Base-by-base conservation (phyloP, 2,797 vertebrate species). In the Falco berigora region DNA sequence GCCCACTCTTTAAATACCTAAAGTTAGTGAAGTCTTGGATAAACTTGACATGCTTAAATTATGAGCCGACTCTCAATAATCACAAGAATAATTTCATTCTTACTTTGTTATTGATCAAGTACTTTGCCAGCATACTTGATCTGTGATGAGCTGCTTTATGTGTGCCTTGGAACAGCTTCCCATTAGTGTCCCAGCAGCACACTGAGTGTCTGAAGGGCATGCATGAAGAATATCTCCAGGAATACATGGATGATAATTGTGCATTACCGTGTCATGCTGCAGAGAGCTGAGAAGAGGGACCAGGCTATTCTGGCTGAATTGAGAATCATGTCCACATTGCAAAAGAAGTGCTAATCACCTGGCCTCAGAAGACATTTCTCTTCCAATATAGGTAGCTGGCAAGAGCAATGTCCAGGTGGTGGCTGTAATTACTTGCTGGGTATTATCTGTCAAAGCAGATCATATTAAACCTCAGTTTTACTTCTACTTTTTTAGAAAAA, bases 391-490 rank as follows among this genome's bases (percentile, higher is more conserved):
- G 32, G 44, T 79, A 94, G 74, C 84, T 96, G 78, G 72, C 78
- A 92, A 79, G 74, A 76, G 19, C 40, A 42, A 0, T 55, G 91
- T 83, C 75, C 90, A 91, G 90, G 88, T 96, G 85, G 90, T 89
- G 64, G 64, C 78, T 96, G 2, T 83, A 91, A 92, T 91, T 94
- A 86, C 92, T 94, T 81, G 62, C 38, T 68, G 69, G 93, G 24
- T 62, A 30, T 74, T 92, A 28, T 85, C 86, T 85, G 55, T 96
- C 86, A 77, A 88, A 95, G 40, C n/a, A 83, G 50, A 63, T 49
- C 34, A 28, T 25, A 17, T 30, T 36, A 77, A 92, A 66, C 24
- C 53, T 93, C 73, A 18, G 49, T 62, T 79, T 89, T 92, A 34
- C 44, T 79, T 92, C 64, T 80, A 3, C 28, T 80, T 88, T 19